Evolutionary conservation across 1,140 invertebrate species (phyloP).

Genomic region (Drosophila kikkawai): DNA sequence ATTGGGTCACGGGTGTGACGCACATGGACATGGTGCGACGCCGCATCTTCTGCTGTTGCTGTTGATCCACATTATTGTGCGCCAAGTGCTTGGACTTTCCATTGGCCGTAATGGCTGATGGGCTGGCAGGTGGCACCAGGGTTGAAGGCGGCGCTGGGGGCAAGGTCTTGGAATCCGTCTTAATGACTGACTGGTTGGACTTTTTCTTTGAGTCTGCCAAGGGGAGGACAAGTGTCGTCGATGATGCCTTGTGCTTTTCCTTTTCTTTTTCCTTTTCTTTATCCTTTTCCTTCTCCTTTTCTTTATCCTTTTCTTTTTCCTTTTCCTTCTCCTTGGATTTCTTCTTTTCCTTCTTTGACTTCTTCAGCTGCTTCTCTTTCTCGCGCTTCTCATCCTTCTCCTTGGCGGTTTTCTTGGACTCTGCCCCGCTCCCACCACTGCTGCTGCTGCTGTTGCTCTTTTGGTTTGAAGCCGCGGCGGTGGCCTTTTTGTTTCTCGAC

Average conservation of each 20-base stretch:
- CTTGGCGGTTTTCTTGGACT: constrained; percentile 57
- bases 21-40: constrained; percentile 74
- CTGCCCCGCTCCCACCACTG: constrained; percentile 28
- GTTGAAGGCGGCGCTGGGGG: constrained; percentile 9
- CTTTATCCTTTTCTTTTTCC: constrained; percentile 58
- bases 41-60: constrained; percentile 51
- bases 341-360: constrained; percentile 72
- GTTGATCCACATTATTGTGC: constrained; percentile 19
- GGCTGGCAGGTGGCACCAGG: not conserved
- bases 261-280: constrained; percentile 56
- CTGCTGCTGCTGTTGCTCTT: constrained; percentile 32
- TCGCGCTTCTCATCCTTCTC: constrained; percentile 66
- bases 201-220: constrained; percentile 54
- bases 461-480: constrained; percentile 17
- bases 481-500: constrained; percentile 87
- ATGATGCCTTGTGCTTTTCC: constrained; percentile 29
- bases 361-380: constrained; percentile 63
- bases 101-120: constrained; percentile 29
- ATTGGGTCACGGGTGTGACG: constrained; percentile 26
- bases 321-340: constrained; percentile 69
- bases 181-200: constrained; percentile 8
- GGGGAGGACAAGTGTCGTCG: not conserved
- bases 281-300: constrained; percentile 44
- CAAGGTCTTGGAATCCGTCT: constrained; percentile 14
- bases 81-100: constrained; percentile 57